Evolutionary conservation across 2,113 vertebrate species (phyloP).

Genomic region (Rostratula benghalensis): DNA sequence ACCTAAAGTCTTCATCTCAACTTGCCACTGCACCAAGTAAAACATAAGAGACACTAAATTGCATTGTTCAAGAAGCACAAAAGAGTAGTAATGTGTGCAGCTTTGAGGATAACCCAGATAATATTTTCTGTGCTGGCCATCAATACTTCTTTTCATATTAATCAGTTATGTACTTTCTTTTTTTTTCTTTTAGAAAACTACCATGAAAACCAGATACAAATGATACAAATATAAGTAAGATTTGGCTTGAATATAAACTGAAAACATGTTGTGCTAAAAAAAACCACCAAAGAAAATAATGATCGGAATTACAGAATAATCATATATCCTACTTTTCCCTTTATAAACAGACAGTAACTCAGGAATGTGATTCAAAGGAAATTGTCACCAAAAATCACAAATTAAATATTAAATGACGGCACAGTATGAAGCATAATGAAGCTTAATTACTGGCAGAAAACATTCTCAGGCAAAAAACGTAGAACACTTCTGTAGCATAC

Average conservation of each 20-base stretch:
- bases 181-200: background rate
- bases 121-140: background rate
- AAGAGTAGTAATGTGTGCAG: background rate
- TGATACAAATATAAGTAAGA: background rate
- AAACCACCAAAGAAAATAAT: background rate
- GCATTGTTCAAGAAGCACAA: background rate
- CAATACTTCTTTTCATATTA: background rate
- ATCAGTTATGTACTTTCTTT: background rate
- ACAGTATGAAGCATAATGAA: background rate
- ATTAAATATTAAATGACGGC: background rate
- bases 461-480: background rate
- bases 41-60: background rate
- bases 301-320: background rate
- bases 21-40: background rate
- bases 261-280: background rate
- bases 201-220: background rate
- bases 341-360: background rate
- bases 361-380: background rate
- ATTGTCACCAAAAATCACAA: background rate
- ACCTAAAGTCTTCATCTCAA: background rate
- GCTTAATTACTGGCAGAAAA: background rate
- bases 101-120: background rate
- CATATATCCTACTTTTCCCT: background rate
- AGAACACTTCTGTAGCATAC: background rate
- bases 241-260: background rate